These are phyloP conservation scores for Tethya wilhelma DNA, from an alignment of 37 sponge, comb jelly and placozoan species.

Conservation along the genomic window DNA sequence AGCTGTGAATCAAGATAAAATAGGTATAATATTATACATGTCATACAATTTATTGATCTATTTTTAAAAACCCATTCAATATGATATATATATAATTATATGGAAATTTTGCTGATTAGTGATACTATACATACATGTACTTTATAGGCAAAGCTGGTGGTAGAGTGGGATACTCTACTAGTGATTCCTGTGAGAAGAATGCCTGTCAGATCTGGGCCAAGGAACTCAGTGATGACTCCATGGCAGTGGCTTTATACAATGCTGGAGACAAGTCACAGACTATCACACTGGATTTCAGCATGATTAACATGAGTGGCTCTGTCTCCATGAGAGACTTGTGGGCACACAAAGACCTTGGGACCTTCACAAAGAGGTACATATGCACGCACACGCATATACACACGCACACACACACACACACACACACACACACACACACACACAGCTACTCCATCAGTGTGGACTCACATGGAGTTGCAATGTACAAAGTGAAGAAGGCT, in stretches of 20 bases:
- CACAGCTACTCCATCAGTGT: constrained; percentile 42
- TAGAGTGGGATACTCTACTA: constrained; percentile 22
- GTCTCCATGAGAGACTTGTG: constrained; percentile 64
- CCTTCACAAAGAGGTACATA: constrained; percentile 10
- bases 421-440: too few species aligned
- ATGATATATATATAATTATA: too few species aligned
- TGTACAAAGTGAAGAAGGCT: constrained; percentile 48
- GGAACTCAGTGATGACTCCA: constrained; percentile 32
- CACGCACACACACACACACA: too few species aligned
- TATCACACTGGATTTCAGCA: constrained; percentile 42
- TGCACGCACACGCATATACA: too few species aligned
- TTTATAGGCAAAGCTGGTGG: constrained; percentile 50
- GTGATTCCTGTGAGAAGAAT: background rate
- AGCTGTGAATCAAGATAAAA: constrained; percentile 75
- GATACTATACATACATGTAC: too few species aligned
- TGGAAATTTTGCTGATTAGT: too few species aligned
- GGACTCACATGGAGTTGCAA: constrained; percentile 51
- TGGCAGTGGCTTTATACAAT: constrained; percentile 81
- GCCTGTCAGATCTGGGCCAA: constrained; percentile 85
- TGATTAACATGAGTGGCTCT: constrained; percentile 17
- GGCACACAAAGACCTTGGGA: constrained; percentile 49
- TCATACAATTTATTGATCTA: too few species aligned
- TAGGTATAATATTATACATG: too few species aligned
- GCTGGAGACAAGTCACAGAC: constrained; percentile 53
- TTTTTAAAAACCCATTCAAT: too few species aligned